Evolutionary conservation across 2,797 vertebrate species (phyloP).

Genomic region (Falco novaeseelandiae): DNA sequence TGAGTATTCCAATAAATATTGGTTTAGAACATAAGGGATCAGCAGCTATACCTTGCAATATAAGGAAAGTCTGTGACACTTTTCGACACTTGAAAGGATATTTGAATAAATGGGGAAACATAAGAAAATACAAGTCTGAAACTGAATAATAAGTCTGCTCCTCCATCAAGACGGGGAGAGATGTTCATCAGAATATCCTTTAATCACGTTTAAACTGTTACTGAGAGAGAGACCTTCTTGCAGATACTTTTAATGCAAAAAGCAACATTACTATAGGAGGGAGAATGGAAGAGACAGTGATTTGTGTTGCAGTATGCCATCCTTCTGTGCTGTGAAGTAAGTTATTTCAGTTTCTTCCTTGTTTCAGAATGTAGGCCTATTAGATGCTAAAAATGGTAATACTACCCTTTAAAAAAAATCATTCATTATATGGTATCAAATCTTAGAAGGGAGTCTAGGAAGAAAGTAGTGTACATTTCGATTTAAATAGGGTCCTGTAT

Average conservation of each 20-base stretch:
- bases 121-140: background rate
- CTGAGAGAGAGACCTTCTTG: background rate
- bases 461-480: background rate
- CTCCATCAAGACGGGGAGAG: rapidly evolving
- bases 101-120: background rate
- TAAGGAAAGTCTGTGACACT: background rate
- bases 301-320: background rate
- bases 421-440: background rate
- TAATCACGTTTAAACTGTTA: background rate
- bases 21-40: background rate
- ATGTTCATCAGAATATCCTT: background rate
- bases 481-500: slow-evolving; percentile 33
- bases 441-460: slow-evolving; percentile 8
- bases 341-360: slow-evolving; percentile 37
- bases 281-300: background rate
- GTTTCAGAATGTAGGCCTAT: slow-evolving; percentile 40
- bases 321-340: background rate
- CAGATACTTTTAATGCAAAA: background rate
- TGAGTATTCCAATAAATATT: background rate
- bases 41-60: background rate
- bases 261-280: background rate
- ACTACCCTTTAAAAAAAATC: slow-evolving; percentile 26
- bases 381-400: slow-evolving; percentile 35
- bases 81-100: background rate
- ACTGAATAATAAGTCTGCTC: background rate